Base-by-base conservation (phyloP, 2,888 invertebrate species). In the Alloscopus bannaensis region DNA sequence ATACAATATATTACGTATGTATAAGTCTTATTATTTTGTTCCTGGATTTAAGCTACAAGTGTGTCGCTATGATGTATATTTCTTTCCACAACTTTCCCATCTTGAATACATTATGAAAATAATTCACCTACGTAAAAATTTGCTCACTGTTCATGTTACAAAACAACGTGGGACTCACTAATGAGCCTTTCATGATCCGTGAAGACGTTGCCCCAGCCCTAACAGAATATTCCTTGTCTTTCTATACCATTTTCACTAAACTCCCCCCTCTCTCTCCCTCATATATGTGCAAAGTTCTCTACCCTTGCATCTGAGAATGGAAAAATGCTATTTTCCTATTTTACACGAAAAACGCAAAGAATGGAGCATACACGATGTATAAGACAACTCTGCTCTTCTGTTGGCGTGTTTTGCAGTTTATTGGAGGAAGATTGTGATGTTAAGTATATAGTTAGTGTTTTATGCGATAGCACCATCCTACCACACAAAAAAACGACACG, bases 101-200 rank as follows among this genome's bases (percentile, higher is more conserved):
- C 52, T 18, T 62, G 69, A 59, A 77, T 77, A 70, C 52, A 77
- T 77, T 69, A 77, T 62, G 68, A 77, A 77, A 77, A 77, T 77
- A 77, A 69, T 69, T 77, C 77, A 64, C 77, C 77, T 77, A 77
- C 77, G 77, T 77, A 62, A 77, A 77, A 76, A 28, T 64, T 70
- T 55, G 64, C 70, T 57, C 69, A 69, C 64, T 69, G 69, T 36
- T 70, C 77, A 66, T 77, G 69, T 77, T 70, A 64, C 64, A 69
- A 40, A 70, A 77, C 69, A 69, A 77, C 77, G 77, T 77, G 77
- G 77, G 77, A 70, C 69, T 77, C 77, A 70, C 77, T 77, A 77
- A 77, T 77, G 77, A 77, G 77, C 69, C 77, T 69, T 76, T 76
- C 76, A 76, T 76, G 76, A 76, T 76, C 76, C 69, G 76, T 57